Percentiles rank a stretch among this genome's conserved stretches.
phyloP scores from a whole-genome alignment of 2,113 vertebrate genomes.

The Salvelinus alpinus region DNA sequence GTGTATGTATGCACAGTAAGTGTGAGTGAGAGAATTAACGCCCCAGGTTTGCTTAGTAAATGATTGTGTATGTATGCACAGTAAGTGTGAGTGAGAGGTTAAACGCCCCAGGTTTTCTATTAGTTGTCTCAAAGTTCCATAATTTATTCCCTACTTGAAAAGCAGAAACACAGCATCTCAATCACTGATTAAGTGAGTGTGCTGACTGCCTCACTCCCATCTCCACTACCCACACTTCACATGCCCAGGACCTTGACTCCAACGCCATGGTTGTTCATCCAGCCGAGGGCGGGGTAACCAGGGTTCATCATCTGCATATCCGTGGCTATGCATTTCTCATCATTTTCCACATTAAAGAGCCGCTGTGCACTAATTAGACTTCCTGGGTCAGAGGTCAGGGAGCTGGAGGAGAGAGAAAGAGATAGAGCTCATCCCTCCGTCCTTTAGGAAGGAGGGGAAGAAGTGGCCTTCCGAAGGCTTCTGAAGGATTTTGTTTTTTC shows the following conservation, averaged over 20 bases:
- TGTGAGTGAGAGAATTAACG: too few relatives aligned
- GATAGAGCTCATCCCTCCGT: neutral
- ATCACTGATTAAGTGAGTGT: too few relatives aligned
- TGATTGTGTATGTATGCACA: too few relatives aligned
- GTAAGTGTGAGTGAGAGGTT: too few relatives aligned
- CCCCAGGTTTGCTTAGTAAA: too few relatives aligned
- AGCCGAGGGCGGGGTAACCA: constrained; percentile 42
- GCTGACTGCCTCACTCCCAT: too few relatives aligned
- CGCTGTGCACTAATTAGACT: constrained; percentile 62
- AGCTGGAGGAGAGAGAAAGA: constrained; percentile 45
- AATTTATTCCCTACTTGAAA: too few relatives aligned
- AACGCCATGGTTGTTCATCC: constrained; percentile 36
- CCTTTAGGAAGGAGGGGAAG: constrained; percentile 47
- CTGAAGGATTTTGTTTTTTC: neutral
- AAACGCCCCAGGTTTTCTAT: too few relatives aligned
- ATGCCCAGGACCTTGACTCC: constrained; percentile 59
- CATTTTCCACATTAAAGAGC: constrained; percentile 59
- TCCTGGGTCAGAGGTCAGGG: constrained; percentile 53
- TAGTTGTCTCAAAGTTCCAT: too few relatives aligned
- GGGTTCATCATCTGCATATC: constrained; percentile 62
- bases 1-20: too few relatives aligned
- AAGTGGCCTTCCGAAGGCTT: neutral
- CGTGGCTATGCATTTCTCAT: constrained; percentile 59
- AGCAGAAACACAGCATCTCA: too few relatives aligned
- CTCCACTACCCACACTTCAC: neutral